These are phyloP conservation scores for Drosophila nigrodunni DNA, from an alignment of 1,140 invertebrate genomes.

Conservation along the genomic window DNA sequence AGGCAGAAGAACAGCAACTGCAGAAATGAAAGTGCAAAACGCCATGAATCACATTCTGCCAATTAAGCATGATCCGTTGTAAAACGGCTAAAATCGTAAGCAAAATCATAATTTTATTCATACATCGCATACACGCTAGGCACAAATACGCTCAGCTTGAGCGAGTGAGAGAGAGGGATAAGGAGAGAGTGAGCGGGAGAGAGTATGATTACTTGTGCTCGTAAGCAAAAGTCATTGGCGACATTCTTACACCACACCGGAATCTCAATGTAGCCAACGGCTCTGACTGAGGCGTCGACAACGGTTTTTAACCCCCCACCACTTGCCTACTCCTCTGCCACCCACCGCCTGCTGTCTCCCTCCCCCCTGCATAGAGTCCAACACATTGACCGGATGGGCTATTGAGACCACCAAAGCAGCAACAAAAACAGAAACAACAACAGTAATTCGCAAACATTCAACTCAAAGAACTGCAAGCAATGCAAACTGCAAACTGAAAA, in stretches of 20 bases:
- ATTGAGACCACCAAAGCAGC: slow-evolving; percentile 78
- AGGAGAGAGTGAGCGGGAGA: too few species aligned
- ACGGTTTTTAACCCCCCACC: slow-evolving; percentile 41
- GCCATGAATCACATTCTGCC: slow-evolving; percentile 81
- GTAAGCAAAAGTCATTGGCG: slow-evolving; percentile 52
- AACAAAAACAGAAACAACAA: slow-evolving; percentile 14
- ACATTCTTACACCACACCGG: slow-evolving; percentile 81
- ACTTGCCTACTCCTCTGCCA: not conserved
- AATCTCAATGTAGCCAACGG: slow-evolving; percentile 78
- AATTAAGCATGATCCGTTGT: slow-evolving; percentile 80
- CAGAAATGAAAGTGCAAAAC: slow-evolving; percentile 69
- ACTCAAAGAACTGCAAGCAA: slow-evolving; percentile 62
- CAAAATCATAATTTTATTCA: slow-evolving; percentile 53
- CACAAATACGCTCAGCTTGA: too few species aligned
- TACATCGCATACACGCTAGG: not conserved
- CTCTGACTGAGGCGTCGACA: slow-evolving; percentile 80
- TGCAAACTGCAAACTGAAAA: slow-evolving; percentile 42
- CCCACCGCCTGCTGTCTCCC: not conserved
- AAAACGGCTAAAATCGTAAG: slow-evolving; percentile 53
- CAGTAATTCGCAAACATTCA: slow-evolving; percentile 62
- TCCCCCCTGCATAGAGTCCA: not conserved
- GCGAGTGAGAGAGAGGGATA: too few species aligned
- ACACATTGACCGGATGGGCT: slow-evolving; percentile 70
- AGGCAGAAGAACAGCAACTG: slow-evolving; percentile 12
- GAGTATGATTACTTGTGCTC: slow-evolving; percentile 5